Conservation (phyloP, 1,140 invertebrate species). For the Zaprionus vittiger region DNA sequence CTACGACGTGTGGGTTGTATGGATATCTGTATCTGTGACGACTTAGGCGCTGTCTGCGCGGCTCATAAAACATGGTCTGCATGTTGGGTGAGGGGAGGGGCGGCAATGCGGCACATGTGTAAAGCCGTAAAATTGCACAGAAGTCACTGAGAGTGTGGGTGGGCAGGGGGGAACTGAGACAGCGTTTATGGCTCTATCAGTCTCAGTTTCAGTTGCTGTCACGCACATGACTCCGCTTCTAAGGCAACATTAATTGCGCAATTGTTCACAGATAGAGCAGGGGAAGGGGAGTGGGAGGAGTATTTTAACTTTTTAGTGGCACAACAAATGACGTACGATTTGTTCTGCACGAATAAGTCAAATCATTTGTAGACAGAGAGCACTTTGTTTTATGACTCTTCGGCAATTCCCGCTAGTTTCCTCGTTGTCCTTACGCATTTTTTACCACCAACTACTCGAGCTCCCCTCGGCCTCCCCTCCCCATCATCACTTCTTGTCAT, state of each 20-base stretch:
- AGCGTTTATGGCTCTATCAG: conserved; percentile 76
- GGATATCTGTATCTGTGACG: conserved; percentile 27
- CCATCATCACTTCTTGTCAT: not conserved
- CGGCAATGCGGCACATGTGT: conserved; percentile 60
- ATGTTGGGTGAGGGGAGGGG: not conserved
- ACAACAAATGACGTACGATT: conserved; percentile 81
- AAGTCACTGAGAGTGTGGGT: conserved; percentile 48
- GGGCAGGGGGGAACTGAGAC: conserved; percentile 65
- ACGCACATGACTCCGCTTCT: conserved; percentile 67
- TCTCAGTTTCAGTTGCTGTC: conserved; percentile 60
- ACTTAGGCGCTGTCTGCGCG: conserved; percentile 58
- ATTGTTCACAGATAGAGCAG: conserved; percentile 53
- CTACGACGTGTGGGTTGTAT: conserved; percentile 3
- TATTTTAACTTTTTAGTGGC: conserved; percentile 69
- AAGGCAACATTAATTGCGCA: conserved; percentile 77
- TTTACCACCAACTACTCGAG: conserved; percentile 26
- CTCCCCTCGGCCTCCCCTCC: not conserved
- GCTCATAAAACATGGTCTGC: conserved; percentile 57
- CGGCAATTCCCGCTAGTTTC: conserved; percentile 52
- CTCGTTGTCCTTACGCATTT: conserved; percentile 35
- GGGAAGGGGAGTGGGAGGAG: not conserved
- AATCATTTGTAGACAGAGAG: conserved; percentile 80
- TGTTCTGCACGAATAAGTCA: conserved; percentile 82
- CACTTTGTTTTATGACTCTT: conserved; percentile 77
- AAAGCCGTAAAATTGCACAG: conserved; percentile 70